Evolutionary conservation across 2,797 vertebrate genomes (phyloP), one percentile per base, ranked within the genome.

Genomic region (Gorsachius magnificus): DNA sequence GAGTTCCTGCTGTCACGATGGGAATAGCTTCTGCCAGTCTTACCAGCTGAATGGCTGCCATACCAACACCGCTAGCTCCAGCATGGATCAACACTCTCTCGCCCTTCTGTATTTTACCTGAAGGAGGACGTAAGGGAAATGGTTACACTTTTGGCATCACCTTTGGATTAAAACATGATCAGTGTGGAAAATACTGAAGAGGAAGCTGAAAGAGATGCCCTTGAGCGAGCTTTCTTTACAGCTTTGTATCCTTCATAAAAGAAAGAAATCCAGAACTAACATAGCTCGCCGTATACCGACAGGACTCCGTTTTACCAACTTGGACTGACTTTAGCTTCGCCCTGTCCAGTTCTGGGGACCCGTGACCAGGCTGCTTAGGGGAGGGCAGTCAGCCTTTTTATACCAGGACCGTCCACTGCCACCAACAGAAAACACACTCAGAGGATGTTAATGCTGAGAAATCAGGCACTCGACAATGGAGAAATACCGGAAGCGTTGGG

Each of bases 21-120:
- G 99, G 98, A 94, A 98, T 76, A 5, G 98, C 98, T 26, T 98
- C 96, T 29, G 98, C 98, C 97, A 98, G 97, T 48, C 96, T 97
- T 48, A 96, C 96, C 81, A 99, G 98, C 94, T 99, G 99, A 93
- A 99, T 96, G 48, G 98, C 98, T 36, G 99, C 99, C n/a, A 98
- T 97, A 56, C 99, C 98, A 9, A 99, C 98, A 4, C 99, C 98
- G 2, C 99, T 99, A 29, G 98, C 98, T 69, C 98, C 99, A 10
- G 98, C 98, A 0, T 99, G 99, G 96, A 98, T 98, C 95, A 99
- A 76, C 79, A 99, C 99, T 0, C 79, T 97, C 61, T 99, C 98
- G 1, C 98, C 98, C 36, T 98, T 93, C 96, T 98, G 98, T 78
- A 99, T 96, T 85, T 98, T 98, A 84, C 98, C 99, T 99, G 13